phyloP scores from a whole-genome alignment of 2,888 invertebrate genomes.

The Orthosia gracilis region DNA sequence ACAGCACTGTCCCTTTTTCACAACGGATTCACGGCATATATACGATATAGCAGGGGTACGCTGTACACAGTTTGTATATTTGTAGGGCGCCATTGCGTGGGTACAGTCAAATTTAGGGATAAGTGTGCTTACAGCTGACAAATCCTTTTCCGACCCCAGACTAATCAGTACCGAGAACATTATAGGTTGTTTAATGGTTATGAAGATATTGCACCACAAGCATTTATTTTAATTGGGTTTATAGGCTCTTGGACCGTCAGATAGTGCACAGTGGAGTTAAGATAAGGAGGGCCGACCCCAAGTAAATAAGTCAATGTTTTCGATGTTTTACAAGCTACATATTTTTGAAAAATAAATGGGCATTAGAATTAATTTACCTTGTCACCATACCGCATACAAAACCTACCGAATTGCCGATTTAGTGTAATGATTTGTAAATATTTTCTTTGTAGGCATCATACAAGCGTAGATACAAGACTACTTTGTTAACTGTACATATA shows the following conservation, averaged over 20 bases:
- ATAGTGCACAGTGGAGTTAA: too few relatives aligned
- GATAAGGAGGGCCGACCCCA: too few relatives aligned
- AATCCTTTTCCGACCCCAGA: not conserved
- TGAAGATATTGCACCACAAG: not conserved
- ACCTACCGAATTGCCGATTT: not conserved
- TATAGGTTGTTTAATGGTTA: not conserved
- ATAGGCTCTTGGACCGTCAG: not conserved
- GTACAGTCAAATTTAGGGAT: constrained; percentile 6
- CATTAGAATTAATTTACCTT: too few relatives aligned
- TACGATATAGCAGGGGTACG: too few relatives aligned
- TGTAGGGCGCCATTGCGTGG: constrained; percentile 12
- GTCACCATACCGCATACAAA: too few relatives aligned
- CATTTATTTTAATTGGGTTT: not conserved
- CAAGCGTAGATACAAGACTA: not conserved
- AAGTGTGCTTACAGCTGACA: not conserved
- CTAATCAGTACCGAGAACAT: not conserved
- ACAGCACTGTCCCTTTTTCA: too few relatives aligned
- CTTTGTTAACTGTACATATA: constrained; percentile 21
- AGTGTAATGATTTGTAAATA: not conserved
- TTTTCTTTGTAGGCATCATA: not conserved
- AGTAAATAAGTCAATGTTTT: too few relatives aligned
- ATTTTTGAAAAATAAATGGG: too few relatives aligned
- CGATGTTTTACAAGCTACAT: too few relatives aligned
- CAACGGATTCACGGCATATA: too few relatives aligned
- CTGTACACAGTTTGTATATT: constrained; percentile 12